Evolutionary conservation across 2,797 vertebrate species (phyloP).

Genomic region (Otolemur crassicaudatus): DNA sequence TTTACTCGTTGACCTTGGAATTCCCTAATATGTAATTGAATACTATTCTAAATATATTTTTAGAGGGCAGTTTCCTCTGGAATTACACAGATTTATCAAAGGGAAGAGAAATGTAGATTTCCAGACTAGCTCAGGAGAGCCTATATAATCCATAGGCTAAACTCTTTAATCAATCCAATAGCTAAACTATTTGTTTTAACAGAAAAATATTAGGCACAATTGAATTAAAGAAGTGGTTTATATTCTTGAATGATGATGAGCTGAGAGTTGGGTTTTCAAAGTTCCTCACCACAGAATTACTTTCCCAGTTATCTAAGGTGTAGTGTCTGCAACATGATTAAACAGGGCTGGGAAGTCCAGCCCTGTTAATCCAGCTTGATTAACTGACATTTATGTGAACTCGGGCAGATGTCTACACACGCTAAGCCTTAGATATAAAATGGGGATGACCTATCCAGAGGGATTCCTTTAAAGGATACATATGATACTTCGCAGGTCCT

Average conservation of each 20-base stretch:
- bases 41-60: neutral
- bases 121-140: neutral
- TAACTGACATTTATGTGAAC: neutral
- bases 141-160: neutral
- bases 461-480: neutral
- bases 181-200: neutral
- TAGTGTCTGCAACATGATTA: neutral
- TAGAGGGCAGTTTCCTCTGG: neutral
- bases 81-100: neutral
- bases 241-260: conserved; percentile 3
- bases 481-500: neutral
- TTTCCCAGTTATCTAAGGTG: neutral
- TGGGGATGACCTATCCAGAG: neutral
- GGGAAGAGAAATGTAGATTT: neutral
- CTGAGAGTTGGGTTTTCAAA: neutral
- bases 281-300: neutral
- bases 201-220: neutral
- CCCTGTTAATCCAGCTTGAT: neutral
- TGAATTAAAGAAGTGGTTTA: conserved; percentile 7
- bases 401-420: neutral
- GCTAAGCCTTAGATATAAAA: neutral
- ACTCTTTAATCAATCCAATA: neutral
- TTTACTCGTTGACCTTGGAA: neutral
- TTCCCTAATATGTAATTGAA: neutral
- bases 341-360: neutral